Evolutionary conservation across 1,140 invertebrate species (phyloP).

Genomic region (Nylanderia fulva): DNA sequence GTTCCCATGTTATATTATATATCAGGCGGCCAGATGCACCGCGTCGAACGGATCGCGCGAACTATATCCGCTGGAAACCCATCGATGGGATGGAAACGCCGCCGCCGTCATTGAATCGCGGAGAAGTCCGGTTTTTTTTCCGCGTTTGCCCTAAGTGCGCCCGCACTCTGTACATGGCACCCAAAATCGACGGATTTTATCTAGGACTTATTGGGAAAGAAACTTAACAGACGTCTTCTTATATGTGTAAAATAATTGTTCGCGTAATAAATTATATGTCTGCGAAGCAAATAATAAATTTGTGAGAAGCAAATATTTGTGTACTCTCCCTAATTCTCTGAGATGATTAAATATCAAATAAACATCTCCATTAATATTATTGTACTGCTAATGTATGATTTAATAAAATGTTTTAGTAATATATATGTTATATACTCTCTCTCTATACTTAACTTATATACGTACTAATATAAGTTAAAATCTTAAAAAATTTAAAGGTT

Average conservation of each 20-base stretch:
- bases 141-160: constrained; percentile 14
- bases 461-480: too few species aligned
- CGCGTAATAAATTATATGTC: background rate
- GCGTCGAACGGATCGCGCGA: background rate
- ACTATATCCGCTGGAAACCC: constrained; percentile 67
- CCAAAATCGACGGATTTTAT: background rate
- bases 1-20: constrained; percentile 67
- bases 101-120: constrained; percentile 7
- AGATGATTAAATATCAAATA: too few species aligned
- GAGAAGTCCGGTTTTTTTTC: constrained; percentile 3
- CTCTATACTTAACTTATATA: too few species aligned
- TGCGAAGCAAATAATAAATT: background rate
- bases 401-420: too few species aligned
- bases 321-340: too few species aligned
- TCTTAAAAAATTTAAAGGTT: background rate
- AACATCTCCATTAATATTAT: too few species aligned
- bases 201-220: background rate
- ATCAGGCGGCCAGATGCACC: constrained; percentile 17
- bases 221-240: background rate
- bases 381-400: too few species aligned
- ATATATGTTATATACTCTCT: too few species aligned
- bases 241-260: background rate
- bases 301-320: background rate
- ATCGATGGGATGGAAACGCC: constrained; percentile 56
- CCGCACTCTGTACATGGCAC: background rate